Evolutionary conservation across 2,888 invertebrate genomes (phyloP).

Genomic region (Andrena bicolor): DNA sequence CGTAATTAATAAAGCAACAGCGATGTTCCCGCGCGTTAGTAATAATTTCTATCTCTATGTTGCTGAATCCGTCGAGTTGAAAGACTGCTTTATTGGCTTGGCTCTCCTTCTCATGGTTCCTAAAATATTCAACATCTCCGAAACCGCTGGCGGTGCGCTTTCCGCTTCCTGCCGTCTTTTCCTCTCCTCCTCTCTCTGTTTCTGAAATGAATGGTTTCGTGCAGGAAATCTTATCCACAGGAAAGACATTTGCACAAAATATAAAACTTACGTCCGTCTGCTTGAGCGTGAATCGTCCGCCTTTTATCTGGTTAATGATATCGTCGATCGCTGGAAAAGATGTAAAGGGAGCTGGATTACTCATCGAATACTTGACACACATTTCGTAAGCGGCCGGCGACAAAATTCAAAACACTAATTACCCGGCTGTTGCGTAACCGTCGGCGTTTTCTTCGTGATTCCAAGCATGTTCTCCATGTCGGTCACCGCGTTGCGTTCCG

Average conservation of each 20-base stretch:
- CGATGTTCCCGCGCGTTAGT: constrained; percentile 20
- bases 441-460: constrained; percentile 86
- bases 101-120: constrained; percentile 87
- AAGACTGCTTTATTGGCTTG: constrained; percentile 83
- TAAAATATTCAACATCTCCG: constrained; percentile 90
- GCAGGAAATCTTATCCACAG: not conserved
- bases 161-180: constrained; percentile 88
- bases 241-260: not conserved
- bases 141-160: constrained; percentile 86
- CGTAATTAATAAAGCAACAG: constrained; percentile 13
- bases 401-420: constrained; percentile 44
- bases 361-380: not conserved
- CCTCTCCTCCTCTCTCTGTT: constrained; percentile 86
- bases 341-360: not conserved
- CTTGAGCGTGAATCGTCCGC: constrained; percentile 90
- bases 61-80: constrained; percentile 75
- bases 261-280: constrained; percentile 87
- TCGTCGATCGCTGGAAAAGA: constrained; percentile 88
- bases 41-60: constrained; percentile 63
- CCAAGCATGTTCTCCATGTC: constrained; percentile 88
- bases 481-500: constrained; percentile 80
- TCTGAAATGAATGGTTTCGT: constrained; percentile 72
- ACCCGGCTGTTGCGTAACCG: constrained; percentile 87
- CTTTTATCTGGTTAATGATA: constrained; percentile 92
- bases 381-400: not conserved